Conservation (phyloP, 1,140 invertebrate species). For the Berghia stephanieae region DNA sequence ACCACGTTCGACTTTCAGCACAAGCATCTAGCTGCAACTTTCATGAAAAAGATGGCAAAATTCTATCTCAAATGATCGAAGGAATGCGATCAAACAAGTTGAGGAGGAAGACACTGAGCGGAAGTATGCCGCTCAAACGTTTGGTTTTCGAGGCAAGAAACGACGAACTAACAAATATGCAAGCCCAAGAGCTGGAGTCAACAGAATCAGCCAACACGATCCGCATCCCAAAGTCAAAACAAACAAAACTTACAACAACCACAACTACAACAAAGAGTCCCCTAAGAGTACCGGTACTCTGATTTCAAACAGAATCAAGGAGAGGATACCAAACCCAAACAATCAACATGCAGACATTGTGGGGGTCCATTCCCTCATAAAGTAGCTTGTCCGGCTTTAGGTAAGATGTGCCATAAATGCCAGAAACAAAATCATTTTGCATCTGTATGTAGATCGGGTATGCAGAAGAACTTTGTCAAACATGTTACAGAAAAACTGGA, state of each 20-base stretch:
- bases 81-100: background rate
- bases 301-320: background rate
- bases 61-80: slow-evolving; percentile 6
- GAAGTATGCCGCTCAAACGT: background rate
- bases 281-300: no score
- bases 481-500: no score
- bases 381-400: background rate
- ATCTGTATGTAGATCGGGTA: no score
- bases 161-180: background rate
- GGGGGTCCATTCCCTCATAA: background rate
- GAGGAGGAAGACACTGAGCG: background rate
- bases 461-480: no score
- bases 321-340: background rate
- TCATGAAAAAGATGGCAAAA: background rate
- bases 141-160: background rate
- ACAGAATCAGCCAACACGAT: background rate
- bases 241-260: background rate
- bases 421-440: background rate
- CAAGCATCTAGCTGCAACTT: background rate
- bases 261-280: no score
- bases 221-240: background rate
- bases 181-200: background rate
- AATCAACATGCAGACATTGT: no score
- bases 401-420: background rate
- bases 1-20: background rate